Conservation (phyloP, 64 coral and sea anemone species). For the Montipora sp. region DNA sequence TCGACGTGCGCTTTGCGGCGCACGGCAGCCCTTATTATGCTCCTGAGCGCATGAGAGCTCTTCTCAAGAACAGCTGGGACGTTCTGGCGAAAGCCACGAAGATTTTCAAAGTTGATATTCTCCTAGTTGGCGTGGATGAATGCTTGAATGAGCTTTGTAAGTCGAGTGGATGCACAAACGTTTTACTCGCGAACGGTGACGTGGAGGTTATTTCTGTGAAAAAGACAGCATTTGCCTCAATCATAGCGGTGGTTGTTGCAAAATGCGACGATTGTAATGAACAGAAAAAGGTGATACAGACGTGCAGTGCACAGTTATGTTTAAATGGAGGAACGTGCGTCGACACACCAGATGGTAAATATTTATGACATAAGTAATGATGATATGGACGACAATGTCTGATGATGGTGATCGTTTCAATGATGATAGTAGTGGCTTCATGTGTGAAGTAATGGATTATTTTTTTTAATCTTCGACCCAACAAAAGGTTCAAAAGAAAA, state of each 20-base stretch:
- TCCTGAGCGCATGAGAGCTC: slow-evolving; percentile 76
- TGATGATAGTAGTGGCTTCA: too few species aligned
- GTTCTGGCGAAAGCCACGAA: slow-evolving; percentile 8
- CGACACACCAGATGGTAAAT: slow-evolving; percentile 78
- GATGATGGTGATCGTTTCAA: too few species aligned
- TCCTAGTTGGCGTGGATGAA: slow-evolving; percentile 79
- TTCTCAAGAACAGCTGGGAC: slow-evolving; percentile 58
- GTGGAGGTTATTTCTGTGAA: slow-evolving; percentile 61
- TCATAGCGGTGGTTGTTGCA: slow-evolving; percentile 49
- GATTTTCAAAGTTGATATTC: slow-evolving; percentile 29
- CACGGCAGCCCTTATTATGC: slow-evolving; percentile 95
- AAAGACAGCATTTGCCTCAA: slow-evolving; percentile 74
- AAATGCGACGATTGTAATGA: slow-evolving; percentile 72
- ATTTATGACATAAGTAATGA: background rate
- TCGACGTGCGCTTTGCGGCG: slow-evolving; percentile 84
- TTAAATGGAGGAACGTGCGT: slow-evolving; percentile 89
- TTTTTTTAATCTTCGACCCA: too few species aligned
- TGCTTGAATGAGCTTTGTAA: slow-evolving; percentile 78
- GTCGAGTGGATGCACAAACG: slow-evolving; percentile 69
- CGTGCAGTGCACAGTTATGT: slow-evolving; percentile 52
- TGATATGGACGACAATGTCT: background rate
- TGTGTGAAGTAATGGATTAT: too few species aligned
- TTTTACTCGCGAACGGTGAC: slow-evolving; percentile 52
- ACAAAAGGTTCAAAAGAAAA: too few species aligned
- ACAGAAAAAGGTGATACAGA: background rate